These are phyloP conservation scores for Hydrolagus colliei DNA, from an alignment of 2,797 vertebrate genomes.

Conservation along the genomic window DNA sequence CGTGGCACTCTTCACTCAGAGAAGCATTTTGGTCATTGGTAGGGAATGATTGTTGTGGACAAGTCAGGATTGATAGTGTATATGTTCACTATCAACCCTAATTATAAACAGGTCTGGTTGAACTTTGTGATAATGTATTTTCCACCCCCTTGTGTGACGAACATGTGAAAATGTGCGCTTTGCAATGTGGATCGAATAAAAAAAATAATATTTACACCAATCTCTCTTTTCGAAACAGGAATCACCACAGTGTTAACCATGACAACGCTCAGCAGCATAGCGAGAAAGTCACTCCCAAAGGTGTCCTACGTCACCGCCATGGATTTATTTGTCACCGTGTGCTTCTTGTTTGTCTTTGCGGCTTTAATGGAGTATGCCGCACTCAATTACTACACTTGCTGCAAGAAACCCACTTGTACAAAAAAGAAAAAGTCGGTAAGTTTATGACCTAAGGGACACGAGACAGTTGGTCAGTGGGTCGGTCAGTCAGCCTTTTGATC, in stretches of 20 bases:
- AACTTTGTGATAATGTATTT: no score
- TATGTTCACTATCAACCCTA: no score
- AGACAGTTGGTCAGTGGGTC: no score
- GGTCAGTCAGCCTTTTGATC: no score
- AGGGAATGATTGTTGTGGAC: no score
- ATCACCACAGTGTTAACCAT: slow-evolving; percentile 94
- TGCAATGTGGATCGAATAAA: background rate
- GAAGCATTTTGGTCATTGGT: no score
- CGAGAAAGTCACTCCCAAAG: slow-evolving; percentile 82
- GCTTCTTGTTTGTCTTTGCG: slow-evolving; percentile 95
- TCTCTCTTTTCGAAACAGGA: slow-evolving; percentile 53
- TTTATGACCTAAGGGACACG: background rate
- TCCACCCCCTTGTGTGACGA: background rate
- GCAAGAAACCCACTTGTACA: slow-evolving; percentile 59
- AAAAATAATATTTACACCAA: background rate
- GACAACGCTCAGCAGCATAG: slow-evolving; percentile 90
- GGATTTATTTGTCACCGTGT: slow-evolving; percentile 94
- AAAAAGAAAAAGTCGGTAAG: slow-evolving; percentile 77
- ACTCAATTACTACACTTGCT: slow-evolving; percentile 85
- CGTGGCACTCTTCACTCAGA: no score
- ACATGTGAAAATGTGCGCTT: background rate
- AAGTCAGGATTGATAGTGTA: no score
- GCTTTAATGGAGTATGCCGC: slow-evolving; percentile 94
- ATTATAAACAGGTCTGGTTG: no score
- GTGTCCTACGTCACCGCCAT: slow-evolving; percentile 93